Percentiles rank a stretch among this genome's conserved stretches.
phyloP scores from a whole-genome alignment of 2,113 vertebrate species.

The Chloropsis hardwickii region DNA sequence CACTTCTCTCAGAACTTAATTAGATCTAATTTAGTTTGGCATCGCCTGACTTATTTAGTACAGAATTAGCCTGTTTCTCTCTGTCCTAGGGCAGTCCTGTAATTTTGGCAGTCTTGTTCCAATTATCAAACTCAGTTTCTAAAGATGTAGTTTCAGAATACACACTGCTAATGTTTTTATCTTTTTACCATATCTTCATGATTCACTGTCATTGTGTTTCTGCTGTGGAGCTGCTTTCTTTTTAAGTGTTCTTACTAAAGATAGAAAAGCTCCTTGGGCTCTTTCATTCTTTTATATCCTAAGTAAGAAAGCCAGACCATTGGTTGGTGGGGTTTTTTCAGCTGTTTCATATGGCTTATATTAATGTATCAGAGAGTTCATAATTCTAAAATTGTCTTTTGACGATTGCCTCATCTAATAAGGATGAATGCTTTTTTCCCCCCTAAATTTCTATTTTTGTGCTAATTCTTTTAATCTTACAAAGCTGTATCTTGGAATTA shows the following conservation, averaged over 20 bases:
- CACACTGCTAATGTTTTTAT: constrained; percentile 17
- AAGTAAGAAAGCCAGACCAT: not conserved
- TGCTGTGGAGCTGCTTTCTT: not conserved
- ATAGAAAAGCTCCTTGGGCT: constrained; percentile 17
- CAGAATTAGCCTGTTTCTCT: constrained; percentile 24
- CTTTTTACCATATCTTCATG: not conserved
- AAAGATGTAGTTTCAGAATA: not conserved
- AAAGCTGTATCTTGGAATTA: not conserved
- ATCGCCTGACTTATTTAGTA: constrained; percentile 17
- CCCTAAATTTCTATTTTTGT: not conserved
- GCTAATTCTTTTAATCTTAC: not conserved
- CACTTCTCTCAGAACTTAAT: constrained; percentile 17
- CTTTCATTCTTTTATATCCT: not conserved
- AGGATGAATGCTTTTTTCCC: fast-evolving
- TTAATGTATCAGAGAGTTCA: not conserved
- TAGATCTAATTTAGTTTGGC: constrained; percentile 43
- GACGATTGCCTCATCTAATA: not conserved
- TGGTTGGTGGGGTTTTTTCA: not conserved
- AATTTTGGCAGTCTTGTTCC: constrained; percentile 31
- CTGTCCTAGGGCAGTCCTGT: constrained; percentile 32
- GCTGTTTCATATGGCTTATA: not conserved
- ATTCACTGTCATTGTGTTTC: not conserved
- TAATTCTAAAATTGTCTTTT: not conserved
- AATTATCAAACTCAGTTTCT: not conserved
- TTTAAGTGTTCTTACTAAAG: constrained; percentile 41